Base-by-base conservation (phyloP, 1,140 invertebrate species). In the Oedothorax gibbosus region DNA sequence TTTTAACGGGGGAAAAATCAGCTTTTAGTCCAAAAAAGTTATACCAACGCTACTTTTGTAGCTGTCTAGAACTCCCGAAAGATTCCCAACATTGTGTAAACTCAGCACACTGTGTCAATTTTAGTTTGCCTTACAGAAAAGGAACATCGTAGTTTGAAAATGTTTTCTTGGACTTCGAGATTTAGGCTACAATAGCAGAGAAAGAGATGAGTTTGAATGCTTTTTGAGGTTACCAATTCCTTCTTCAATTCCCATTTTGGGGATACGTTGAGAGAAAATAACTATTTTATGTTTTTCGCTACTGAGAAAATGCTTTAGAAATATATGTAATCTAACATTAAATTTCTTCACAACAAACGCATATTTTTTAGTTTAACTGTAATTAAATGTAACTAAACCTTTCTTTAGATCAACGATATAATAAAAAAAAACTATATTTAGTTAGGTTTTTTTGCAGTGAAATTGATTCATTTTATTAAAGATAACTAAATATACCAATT, bases 41-140 rank as follows among this genome's bases (percentile, higher is more conserved):
- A 65, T 56, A 64, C 64, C 77, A 35, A 77, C 77, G 54, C 65
- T 64, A 64, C 77, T 79, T 68, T 79, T 54, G 64, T 68, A 79
- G 68, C 66, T 79, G 77, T 54, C 68, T 65, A 68, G 53, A 56
- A 79, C 66, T 79, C 77, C 77, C 77, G 54, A 53, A n/a, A 79
- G 77, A 69, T 15, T 79, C 68, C 50, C 65, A 65, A 79, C 62
- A 79, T 79, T 69, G 77, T 54, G 62, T 68, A 79, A 77, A 77
- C 75, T 77, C 60, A 49, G 65, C 75, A 15, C 64, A 35, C 65
- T 57, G 51, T 11, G 64, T 53, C 77, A 54, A 20, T 54, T 79
- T 68, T 20, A 65, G 50, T 68, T 79, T 53, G 56, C 68, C 66
- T 56, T 68, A 79, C 66, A 79, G 20, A 21, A 21, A 68, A 79